Conservation (phyloP, 2,113 vertebrate genomes). For the Arvicanthis niloticus region DNA sequence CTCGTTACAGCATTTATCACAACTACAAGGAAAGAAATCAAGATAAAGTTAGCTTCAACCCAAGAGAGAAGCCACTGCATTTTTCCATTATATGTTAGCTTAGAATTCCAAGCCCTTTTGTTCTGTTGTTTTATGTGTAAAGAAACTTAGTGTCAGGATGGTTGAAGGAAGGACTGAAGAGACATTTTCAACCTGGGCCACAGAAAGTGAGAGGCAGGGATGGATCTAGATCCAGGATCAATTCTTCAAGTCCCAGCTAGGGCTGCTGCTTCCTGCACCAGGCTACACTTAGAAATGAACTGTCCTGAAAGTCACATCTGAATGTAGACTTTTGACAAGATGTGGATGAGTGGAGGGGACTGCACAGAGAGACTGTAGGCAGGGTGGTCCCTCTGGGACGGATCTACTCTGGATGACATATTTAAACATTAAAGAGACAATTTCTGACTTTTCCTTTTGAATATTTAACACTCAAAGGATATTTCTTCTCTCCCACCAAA, state of each 20-base stretch:
- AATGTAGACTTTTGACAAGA: not conserved
- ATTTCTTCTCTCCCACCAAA: constrained; percentile 41
- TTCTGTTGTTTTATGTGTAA: not conserved
- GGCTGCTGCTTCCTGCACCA: not conserved
- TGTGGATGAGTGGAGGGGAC: rapidly evolving
- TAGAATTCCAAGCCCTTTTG: not conserved
- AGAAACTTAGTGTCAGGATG: not conserved
- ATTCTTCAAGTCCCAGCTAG: not conserved
- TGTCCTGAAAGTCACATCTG: not conserved
- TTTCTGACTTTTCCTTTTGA: constrained; percentile 46
- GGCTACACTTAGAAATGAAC: not conserved
- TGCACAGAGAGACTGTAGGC: not conserved
- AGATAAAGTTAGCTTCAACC: not conserved
- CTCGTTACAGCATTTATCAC: not conserved
- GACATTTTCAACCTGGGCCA: not conserved
- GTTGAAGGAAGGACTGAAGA: not conserved
- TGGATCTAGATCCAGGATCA: not conserved
- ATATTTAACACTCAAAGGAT: constrained; percentile 58
- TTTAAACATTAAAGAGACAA: constrained; percentile 40
- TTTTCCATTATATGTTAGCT: not conserved
- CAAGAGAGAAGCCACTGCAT: not conserved
- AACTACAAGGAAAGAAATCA: not conserved
- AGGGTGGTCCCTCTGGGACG: not conserved
- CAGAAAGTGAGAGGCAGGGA: not conserved
- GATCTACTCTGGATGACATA: not conserved